Evolutionary conservation across 1,140 invertebrate species (phyloP).

Genomic region (Platorchestia sp.): DNA sequence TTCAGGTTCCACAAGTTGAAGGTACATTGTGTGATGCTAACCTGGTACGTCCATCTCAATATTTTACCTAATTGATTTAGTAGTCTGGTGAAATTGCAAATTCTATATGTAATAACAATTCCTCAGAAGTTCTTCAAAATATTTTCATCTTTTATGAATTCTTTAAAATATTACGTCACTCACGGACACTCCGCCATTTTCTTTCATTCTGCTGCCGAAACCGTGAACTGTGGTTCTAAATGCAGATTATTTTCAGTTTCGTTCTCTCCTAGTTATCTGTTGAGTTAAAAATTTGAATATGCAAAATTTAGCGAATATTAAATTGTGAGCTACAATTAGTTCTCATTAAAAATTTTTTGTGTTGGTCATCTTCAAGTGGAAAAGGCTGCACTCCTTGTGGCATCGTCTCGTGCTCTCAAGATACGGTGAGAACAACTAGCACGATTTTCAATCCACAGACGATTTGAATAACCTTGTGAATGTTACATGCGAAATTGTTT

Average conservation of each 20-base stretch:
- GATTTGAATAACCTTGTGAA: neutral
- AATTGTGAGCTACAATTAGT: neutral
- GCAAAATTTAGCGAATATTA: neutral
- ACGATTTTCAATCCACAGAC: neutral
- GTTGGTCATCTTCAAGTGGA: neutral
- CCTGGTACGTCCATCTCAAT: neutral
- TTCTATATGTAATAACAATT: neutral
- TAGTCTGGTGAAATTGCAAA: neutral
- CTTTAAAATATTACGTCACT: neutral
- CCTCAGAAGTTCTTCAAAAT: neutral
- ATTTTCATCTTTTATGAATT: neutral
- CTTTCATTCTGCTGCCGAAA: neutral
- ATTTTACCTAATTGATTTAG: neutral
- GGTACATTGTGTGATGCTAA: constrained; percentile 35
- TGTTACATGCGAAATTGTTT: neutral
- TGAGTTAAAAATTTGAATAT: neutral
- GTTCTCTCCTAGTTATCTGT: neutral
- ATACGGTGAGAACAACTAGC: neutral
- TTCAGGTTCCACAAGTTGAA: neutral
- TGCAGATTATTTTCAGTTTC: neutral
- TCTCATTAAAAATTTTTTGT: neutral
- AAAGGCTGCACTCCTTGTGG: constrained; percentile 34
- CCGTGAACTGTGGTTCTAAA: neutral
- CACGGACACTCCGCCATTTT: constrained; percentile 10
- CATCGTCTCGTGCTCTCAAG: neutral